Evolutionary conservation across 2,888 invertebrate species (phyloP), one percentile per base, ranked within the genome.

Genomic region (Apodemia hepburni): DNA sequence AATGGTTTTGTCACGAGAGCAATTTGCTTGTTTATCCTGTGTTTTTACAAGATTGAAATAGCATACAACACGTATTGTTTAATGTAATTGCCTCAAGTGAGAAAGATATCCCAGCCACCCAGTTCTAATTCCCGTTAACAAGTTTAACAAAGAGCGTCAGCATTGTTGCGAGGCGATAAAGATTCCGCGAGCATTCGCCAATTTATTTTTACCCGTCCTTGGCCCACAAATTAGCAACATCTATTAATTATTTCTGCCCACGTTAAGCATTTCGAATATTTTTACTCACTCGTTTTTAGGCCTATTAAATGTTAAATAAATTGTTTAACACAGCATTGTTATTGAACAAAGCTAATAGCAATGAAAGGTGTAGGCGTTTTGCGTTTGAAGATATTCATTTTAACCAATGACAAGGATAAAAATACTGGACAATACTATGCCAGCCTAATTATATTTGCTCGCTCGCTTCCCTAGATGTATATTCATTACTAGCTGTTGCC

Each of bases 231-330:
- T 47, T 47, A 3, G 45, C n/a, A 15, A n/a, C 2, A 5, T n/a
- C 45, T 45, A 45, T 45, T 45, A 45, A 45, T 45, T 45, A 45
- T 45, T 45, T n/a, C 8, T 45, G 4, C n/a, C n/a, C 45, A 45
- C 45, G n/a, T 45, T 45, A 45, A 45, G n/a, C 45, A 45, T n/a
- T 45, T n/a, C n/a, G 45, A n/a, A n/a, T 47, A 47, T 17, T 17
- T 47, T 47, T 17, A 17, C 17, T 7, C 45, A 7, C 45, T 7
- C 3, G 45, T n/a, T 45, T 42, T 45, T n/a, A 45, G 7, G n/a
- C n/a, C 45, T 45, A 45, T n/a, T n/a, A 47, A 47, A 47, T 47
- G 45, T 47, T 47, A n/a, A 47, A 47, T 47, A 47, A 47, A 47
- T 45, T 45, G 1, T 8, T 47, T 8, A n/a, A 8, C 45, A 47